These are phyloP conservation scores for Phyllopteryx taeniolatus DNA, from an alignment of 2,113 vertebrate species.

Conservation along the genomic window DNA sequence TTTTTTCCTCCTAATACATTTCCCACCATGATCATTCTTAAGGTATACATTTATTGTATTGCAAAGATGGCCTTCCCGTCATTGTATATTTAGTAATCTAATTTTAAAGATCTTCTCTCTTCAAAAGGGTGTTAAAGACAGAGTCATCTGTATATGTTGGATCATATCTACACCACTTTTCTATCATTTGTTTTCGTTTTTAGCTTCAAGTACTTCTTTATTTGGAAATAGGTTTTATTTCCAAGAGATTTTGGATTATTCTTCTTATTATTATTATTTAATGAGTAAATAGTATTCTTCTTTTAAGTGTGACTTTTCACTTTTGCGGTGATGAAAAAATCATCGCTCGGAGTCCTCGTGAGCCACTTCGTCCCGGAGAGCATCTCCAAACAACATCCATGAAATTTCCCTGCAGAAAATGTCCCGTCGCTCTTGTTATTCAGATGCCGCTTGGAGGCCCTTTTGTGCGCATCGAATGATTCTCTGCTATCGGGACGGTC, in stretches of 20 bases:
- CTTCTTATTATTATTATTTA: too few relatives aligned
- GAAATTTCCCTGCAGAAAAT: conserved; percentile 65
- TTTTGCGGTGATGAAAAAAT: too few relatives aligned
- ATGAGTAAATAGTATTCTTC: not conserved
- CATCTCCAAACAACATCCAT: conserved; percentile 57
- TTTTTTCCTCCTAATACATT: not conserved
- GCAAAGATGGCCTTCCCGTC: too few relatives aligned
- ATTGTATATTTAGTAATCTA: too few relatives aligned
- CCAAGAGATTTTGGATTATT: too few relatives aligned
- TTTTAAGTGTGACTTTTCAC: conserved; percentile 1
- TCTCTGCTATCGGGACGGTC: conserved; percentile 71
- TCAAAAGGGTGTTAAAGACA: too few relatives aligned
- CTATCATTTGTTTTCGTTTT: not conserved
- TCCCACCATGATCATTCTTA: not conserved
- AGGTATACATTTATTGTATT: not conserved
- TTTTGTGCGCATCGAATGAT: conserved; percentile 75
- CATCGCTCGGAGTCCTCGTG: not conserved
- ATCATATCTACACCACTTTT: not conserved
- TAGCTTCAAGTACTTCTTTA: not conserved
- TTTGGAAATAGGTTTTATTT: not conserved
- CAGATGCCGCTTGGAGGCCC: conserved; percentile 64
- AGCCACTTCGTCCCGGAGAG: conserved; percentile 35
- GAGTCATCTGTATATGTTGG: not conserved
- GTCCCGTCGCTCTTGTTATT: conserved; percentile 67
- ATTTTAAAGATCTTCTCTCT: too few relatives aligned